These are phyloP conservation scores for Hippoglossus stenolepis DNA, from an alignment of 2,113 vertebrate genomes.

Conservation along the genomic window DNA sequence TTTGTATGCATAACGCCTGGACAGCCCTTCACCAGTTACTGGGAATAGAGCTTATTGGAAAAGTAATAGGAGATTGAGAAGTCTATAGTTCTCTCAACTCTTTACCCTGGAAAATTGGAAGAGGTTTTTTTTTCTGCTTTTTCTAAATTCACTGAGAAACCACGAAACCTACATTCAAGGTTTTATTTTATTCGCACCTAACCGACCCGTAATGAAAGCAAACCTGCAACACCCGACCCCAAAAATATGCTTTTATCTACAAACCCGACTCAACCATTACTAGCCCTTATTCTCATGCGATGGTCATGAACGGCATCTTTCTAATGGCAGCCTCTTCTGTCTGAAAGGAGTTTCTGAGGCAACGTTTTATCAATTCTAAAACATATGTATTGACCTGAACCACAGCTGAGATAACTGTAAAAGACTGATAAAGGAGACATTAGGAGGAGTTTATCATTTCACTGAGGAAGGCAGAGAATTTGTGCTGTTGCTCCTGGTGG, in stretches of 20 bases:
- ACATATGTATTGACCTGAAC: no score
- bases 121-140: background rate
- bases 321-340: background rate
- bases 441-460: slow-evolving; percentile 28
- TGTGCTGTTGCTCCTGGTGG: slow-evolving; percentile 46
- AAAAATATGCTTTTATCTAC: no score
- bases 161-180: background rate
- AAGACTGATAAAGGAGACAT: background rate
- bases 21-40: slow-evolving; percentile 27
- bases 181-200: no score
- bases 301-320: background rate
- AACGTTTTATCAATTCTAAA: background rate
- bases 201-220: no score
- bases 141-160: background rate
- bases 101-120: slow-evolving; percentile 12
- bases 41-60: slow-evolving; percentile 31
- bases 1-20: slow-evolving; percentile 38
- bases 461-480: slow-evolving; percentile 27
- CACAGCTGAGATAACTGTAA: background rate
- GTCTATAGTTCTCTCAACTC: slow-evolving; percentile 9
- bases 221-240: no score
- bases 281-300: no score
- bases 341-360: background rate
- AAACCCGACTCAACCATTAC: no score
- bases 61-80: slow-evolving; percentile 24